Conservation (phyloP, 2,113 vertebrate genomes). For the Tringa solitaria region DNA sequence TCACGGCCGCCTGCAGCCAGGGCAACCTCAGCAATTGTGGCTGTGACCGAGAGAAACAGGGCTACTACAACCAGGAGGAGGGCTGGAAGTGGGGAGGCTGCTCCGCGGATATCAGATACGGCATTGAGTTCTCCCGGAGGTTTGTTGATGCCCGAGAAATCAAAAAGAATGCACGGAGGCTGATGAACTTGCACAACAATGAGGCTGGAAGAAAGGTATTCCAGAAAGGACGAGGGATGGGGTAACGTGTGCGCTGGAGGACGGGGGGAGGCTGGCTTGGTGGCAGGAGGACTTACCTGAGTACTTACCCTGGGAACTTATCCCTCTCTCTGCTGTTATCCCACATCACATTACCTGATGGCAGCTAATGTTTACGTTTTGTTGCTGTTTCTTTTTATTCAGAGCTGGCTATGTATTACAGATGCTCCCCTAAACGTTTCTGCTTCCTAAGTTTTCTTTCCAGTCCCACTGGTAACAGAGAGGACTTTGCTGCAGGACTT, state of each 20-base stretch:
- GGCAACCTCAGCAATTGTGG: conserved; percentile 98
- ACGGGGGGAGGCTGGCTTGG: conserved; percentile 4
- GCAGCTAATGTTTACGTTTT: not conserved
- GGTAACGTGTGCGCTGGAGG: not conserved
- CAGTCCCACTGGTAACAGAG: not conserved
- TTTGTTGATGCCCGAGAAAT: conserved; percentile 98
- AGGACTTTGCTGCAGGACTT: not conserved
- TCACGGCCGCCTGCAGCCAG: conserved; percentile 95
- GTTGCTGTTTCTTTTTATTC: not conserved
- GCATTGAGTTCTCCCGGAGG: conserved; percentile 94
- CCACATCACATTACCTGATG: not conserved
- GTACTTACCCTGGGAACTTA: not conserved
- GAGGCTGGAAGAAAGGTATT: conserved; percentile 97
- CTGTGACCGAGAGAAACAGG: conserved; percentile 97
- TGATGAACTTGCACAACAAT: conserved; percentile 99
- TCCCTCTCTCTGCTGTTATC: not conserved
- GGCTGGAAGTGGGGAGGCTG: conserved; percentile 99
- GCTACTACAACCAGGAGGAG: conserved; percentile 94
- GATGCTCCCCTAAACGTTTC: not conserved
- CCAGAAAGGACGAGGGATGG: conserved; percentile 38
- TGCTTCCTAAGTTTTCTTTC: not conserved
- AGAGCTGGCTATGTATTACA: not conserved
- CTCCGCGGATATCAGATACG: conserved; percentile 95
- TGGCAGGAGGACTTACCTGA: not conserved
- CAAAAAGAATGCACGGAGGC: conserved; percentile 92